Base-by-base conservation (phyloP, 2,888 invertebrate genomes). In the Scrobipalpa costella region DNA sequence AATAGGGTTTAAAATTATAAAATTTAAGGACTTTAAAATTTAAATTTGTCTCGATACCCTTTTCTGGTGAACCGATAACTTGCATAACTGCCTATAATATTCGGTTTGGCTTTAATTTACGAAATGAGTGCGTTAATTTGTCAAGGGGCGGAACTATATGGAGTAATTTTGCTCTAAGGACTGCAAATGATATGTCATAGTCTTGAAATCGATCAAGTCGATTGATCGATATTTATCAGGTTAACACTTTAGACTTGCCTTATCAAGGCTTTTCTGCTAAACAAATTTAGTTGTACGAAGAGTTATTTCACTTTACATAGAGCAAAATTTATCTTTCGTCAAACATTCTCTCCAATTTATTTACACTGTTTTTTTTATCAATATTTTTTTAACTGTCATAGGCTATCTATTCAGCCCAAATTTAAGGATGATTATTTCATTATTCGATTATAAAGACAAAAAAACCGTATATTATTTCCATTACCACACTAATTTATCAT, bases 71-170 rank as follows among this genome's bases (percentile, higher is more conserved):
- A 62, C 66, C 60, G 65, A 44, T 52, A 58, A 66, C 66, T 76
- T 76, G 71, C 72, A 66, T 69, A 74, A 76, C 64, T 62, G 64
- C 66, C 66, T 66, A 66, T 67, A 69, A 68, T 69, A 69, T 65
- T 61, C 64, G 63, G 63, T 66, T 63, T 60, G 61, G 58, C 60
- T 50, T 57, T 63, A 47, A 61, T 65, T 60, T 63, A 67, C 67
- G 65, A 67, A 69, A 70, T 68, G 65, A 65, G 69, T 66, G 66
- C 69, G 68, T 66, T 70, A 69, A 70, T 73, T 71, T 69, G 66
- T 65, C 62, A 55, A 61, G 40, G 34, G 60, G 65, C 62, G 66
- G 57, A 33, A 63, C 66, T 68, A 62, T 60, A 27, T 50, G 64
- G 61, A 66, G 69, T 19, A 71, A 71, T 72, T 70, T 63, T 61